Base-by-base conservation (phyloP, 1,140 invertebrate genomes). In the Ruditapes philippinarum region DNA sequence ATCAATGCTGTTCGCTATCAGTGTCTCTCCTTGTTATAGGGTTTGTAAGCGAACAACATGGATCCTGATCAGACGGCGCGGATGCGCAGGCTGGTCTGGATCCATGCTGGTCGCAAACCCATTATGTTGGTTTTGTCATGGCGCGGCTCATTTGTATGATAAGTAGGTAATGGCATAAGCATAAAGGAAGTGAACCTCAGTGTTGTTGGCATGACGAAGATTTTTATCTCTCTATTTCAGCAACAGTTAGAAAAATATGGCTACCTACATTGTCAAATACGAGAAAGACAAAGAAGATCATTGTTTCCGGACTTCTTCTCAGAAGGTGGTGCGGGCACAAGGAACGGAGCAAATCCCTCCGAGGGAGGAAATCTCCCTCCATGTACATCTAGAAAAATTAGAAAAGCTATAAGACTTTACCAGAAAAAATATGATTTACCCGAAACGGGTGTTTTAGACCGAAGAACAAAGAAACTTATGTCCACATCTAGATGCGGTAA, bases 401-500 rank as follows among this genome's bases (percentile, higher is more conserved):
- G 90, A 70, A 87, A 92, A 62, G 95, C 95, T 9, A 94, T 95
- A 17, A 86, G 79, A 79, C 79, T 93, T 45, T 95, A 95, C 86
- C 95, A 96, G 92, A 93, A 93, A 42, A 94, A 91, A n/a, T 96
- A 95, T 89, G 94, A 95, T 78, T 90, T 96, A 65, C 92, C 93
- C 12, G 90, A 91, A 49, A 96, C 95, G 4, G 96, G 96, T 49
- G 89, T 93, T 7, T 84, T 96, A 36, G 95, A 96, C 83, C 87
- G 93, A 40, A 89, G 92, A 45, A 96, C 96, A 9, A 92, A 93
- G 70, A 84, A 87, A 36, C 82, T 95, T 1, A 95, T 96, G 95
- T 95, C 95, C 73, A 94, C 92, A 28, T 94, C 95, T 2, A 85
- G 96, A 9, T 96, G 96, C 87, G 96, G 96, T 3, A 96, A 96